Evolutionary conservation across 2,113 vertebrate species (phyloP), one percentile per base, ranked within the genome.

Genomic region (Forbesichthys papilliferus): DNA sequence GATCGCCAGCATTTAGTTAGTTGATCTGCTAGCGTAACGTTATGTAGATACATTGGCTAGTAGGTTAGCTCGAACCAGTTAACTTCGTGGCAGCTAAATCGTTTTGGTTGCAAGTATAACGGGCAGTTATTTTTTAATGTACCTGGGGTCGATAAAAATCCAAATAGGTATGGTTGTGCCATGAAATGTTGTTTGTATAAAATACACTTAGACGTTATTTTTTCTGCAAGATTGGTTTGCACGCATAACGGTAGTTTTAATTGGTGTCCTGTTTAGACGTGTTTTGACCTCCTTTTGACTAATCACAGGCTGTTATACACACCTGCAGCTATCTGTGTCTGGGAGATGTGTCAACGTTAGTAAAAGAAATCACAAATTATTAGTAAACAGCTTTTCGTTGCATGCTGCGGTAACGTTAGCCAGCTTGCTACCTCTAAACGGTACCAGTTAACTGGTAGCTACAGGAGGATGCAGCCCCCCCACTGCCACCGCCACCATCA

Each of bases 401-500:
- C 27, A 67, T 34, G 48, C 49, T 70, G 13, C 33, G 64, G 56
- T 16, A 47, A 61, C 13, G 60, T 48, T 55, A 56, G 63, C 65
- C 20, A 18, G 64, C 64, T 67, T 74, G 61, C 81, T 71, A 59
- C 69, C 11, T 64, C 63, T 60, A 60, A 55, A 61, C 66, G 33
- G 79, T 73, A 65, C 80, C 62, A 27, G 27, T 27, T 27, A 27
- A 42, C 36, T 80, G 75, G 53, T 52, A 59, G 82, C 77, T 79
- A 54, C 71, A 72, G 83, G 69, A 83, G 81, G 85, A 86, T 79
- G 76, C 79, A 83, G 82, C 74, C 84, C 83, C 83, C 86, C 70
- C 68, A 52, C 78, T 68, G 11, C 82, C 64, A 68, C 85, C 71
- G 75, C 86, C 87, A 87, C 83, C 84, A 83, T 87, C 83, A 79